Percentiles rank a stretch among this genome's conserved stretches.
phyloP scores from a whole-genome alignment of 2,797 vertebrate species.

The Siniperca scherzeri region DNA sequence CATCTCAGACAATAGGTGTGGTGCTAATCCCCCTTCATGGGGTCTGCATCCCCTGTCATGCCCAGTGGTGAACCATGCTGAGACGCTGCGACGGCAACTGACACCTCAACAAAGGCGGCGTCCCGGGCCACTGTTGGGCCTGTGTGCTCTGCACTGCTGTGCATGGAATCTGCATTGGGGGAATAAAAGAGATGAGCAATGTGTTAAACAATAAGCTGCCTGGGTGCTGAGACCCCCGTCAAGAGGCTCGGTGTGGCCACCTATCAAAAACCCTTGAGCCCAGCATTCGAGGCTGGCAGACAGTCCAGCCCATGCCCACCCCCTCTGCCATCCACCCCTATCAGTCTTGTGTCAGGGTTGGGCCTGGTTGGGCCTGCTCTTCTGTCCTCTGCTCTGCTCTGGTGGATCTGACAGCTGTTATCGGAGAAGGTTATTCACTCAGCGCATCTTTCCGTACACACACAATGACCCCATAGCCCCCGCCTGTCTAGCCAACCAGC shows the following conservation, averaged over 20 bases:
- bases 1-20: constrained; percentile 82
- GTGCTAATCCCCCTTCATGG: constrained; percentile 89
- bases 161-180: constrained; percentile 86
- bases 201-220: constrained; percentile 83
- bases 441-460: constrained; percentile 71
- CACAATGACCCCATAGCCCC: constrained; percentile 79
- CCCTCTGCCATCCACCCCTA: constrained; percentile 53
- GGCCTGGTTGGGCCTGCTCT: constrained; percentile 65
- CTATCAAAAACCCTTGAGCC: constrained; percentile 81
- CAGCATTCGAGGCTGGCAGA: constrained; percentile 59
- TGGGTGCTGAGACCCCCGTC: constrained; percentile 81
- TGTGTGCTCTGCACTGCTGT: constrained; percentile 83
- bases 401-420: constrained; percentile 85
- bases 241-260: constrained; percentile 84
- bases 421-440: constrained; percentile 78
- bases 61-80: constrained; percentile 84
- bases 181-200: constrained; percentile 84
- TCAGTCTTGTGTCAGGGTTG: constrained; percentile 64
- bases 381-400: constrained; percentile 76
- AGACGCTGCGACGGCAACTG: constrained; percentile 81
- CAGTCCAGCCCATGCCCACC: constrained; percentile 51
- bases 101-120: constrained; percentile 87
- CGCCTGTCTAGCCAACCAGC: constrained; percentile 73
- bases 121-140: constrained; percentile 76
- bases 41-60: constrained; percentile 87